A percentile compares a stretch with the other conserved stretches of the same genome.
These are phyloP conservation scores for Gari tellinella DNA, from an alignment of 2,888 invertebrate species.

Conservation along the genomic window DNA sequence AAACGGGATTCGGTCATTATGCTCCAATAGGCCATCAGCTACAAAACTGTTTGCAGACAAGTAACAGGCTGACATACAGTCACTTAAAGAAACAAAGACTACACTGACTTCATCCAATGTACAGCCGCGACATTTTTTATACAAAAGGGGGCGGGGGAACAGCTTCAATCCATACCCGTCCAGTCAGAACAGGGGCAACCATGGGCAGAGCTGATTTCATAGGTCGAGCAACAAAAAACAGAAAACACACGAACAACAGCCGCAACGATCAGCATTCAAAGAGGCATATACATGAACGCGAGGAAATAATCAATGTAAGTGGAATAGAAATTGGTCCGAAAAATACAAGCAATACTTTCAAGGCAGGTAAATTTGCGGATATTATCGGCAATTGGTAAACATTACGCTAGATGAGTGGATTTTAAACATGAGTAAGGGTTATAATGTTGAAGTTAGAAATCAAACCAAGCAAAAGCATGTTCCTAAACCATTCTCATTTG, in stretches of 20 bases:
- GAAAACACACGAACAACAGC: background rate
- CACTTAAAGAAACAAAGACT: background rate
- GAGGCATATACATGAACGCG: background rate
- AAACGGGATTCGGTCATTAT: constrained; percentile 18
- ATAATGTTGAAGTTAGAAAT: constrained; percentile 10
- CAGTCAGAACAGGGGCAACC: background rate
- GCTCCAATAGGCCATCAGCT: constrained; percentile 15
- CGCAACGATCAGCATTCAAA: background rate
- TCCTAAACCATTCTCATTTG: constrained; percentile 12
- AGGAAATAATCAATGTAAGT: constrained; percentile 15
- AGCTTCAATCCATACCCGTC: background rate
- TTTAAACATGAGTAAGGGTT: constrained; percentile 17
- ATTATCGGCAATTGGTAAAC: constrained; percentile 11
- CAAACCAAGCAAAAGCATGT: constrained; percentile 13
- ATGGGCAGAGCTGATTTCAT: background rate
- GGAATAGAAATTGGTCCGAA: background rate
- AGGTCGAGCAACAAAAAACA: background rate
- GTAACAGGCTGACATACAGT: constrained; percentile 9
- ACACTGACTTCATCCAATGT: constrained; percentile 6
- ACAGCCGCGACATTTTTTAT: constrained; percentile 13
- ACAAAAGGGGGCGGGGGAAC: constrained; percentile 10
- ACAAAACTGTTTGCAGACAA: constrained; percentile 26
- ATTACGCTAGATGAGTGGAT: constrained; percentile 22
- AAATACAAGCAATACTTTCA: constrained; percentile 14
- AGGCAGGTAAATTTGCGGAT: constrained; percentile 18